Evolutionary conservation across 2,888 invertebrate genomes (phyloP), one percentile per base, ranked within the genome.

Genomic region (Diabrotica balteata): DNA sequence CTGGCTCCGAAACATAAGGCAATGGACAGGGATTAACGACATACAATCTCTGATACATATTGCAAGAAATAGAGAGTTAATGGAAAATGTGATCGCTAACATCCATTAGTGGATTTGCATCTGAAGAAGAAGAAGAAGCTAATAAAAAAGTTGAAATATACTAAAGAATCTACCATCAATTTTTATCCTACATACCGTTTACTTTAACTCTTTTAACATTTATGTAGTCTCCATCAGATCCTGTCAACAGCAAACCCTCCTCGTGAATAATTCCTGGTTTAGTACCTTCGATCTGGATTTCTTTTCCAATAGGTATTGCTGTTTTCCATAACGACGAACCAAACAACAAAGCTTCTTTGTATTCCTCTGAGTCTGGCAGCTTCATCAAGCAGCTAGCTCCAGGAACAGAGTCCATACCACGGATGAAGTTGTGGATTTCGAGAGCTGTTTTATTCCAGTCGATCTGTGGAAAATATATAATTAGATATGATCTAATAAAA

Each of bases 321-420:
- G 80, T 86, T 76, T 81, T 85, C 93, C 93, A 94, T 49, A 94
- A 78, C 1, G 86, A 88, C 0, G 96, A 95, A 0, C 95, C 95
- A 81, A 91, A 98, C 52, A 98, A 85, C 47, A 91, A 88, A 0
- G 91, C 88, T 82, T 91, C 89, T 82, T 91, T 87, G 51, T 85
- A 87, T 71, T 88, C 87, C 57, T 86, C 67, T 80, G 78, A 75
- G 4, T 84, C 78, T 0, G 82, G 80, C 1, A 82, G 22, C 63
- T 76, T 78, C 11, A 84, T 72, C 47, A 66, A 57, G 62, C 83
- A 82, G 84, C 94, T 91, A 0, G 98, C 97, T 0, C 98, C 98
- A 0, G 98, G 98, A 0, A 96, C 94, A 4, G 96, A 97, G 82
- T 98, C 98, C 78, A 97, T 87, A 0, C 95, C 97, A 22, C 98